Conservation (phyloP, 2,888 invertebrate genomes). For the Empis stercorea region DNA sequence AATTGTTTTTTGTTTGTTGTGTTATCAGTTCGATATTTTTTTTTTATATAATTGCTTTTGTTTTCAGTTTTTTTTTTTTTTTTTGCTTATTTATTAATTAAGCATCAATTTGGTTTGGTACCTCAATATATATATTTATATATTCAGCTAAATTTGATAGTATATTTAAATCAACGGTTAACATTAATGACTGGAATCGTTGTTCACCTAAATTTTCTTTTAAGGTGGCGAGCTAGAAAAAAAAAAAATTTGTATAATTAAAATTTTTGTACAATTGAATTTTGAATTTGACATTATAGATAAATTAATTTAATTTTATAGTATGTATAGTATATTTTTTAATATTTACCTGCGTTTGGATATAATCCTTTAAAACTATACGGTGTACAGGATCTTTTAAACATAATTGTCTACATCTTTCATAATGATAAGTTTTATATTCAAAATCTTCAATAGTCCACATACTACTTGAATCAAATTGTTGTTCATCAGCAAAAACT, state of each 20-base stretch:
- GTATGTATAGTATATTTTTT: neutral
- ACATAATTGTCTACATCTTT: constrained; percentile 49
- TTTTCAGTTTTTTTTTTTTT: neutral
- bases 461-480: constrained; percentile 28
- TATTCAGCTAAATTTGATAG: constrained; percentile 56
- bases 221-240: constrained; percentile 51
- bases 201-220: constrained; percentile 62
- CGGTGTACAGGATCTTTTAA: constrained; percentile 68
- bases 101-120: constrained; percentile 1
- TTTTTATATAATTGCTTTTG: too few species aligned
- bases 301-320: too few species aligned
- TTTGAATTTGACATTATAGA: neutral
- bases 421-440: constrained; percentile 55
- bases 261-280: too few species aligned
- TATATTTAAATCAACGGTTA: constrained; percentile 58
- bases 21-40: neutral
- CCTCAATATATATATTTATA: constrained; percentile 18
- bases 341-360: constrained; percentile 51
- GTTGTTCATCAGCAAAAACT: constrained; percentile 34
- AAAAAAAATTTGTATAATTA: too few species aligned
- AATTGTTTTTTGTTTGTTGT: too few species aligned
- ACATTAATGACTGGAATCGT: constrained; percentile 60
- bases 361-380: constrained; percentile 57
- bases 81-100: too few species aligned
- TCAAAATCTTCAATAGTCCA: constrained; percentile 41